Conservation (phyloP, 2,888 invertebrate genomes). For the Lottia gigantea region DNA sequence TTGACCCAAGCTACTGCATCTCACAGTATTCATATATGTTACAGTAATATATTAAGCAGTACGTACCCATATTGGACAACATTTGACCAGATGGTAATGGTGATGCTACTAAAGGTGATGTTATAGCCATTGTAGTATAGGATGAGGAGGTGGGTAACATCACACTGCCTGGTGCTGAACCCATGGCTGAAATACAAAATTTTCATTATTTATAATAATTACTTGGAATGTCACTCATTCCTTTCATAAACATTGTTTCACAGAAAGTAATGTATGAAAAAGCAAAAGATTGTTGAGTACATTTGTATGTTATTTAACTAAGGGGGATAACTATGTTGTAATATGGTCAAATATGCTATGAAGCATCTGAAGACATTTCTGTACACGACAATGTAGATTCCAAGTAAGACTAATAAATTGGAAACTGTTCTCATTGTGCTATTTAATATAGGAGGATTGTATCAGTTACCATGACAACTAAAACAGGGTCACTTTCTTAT, state of each 20-base stretch:
- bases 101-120: background rate
- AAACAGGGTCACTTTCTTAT: conserved; percentile 32
- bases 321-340: too few species aligned
- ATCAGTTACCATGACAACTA: conserved; percentile 28
- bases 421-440: conserved; percentile 28
- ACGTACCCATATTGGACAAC: background rate
- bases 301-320: too few species aligned
- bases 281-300: too few species aligned
- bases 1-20: too few species aligned
- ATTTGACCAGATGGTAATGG: background rate
- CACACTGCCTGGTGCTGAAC: background rate
- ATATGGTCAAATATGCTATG: too few species aligned
- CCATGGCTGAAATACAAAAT: background rate
- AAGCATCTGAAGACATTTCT: background rate
- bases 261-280: too few species aligned
- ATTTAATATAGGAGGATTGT: conserved; percentile 37
- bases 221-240: too few species aligned
- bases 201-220: too few species aligned
- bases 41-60: too few species aligned
- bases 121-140: background rate
- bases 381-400: conserved; percentile 32
- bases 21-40: too few species aligned
- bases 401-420: conserved; percentile 16
- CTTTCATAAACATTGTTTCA: too few species aligned
- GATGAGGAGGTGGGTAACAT: background rate